Base-by-base conservation (phyloP, 2,797 vertebrate genomes). In the Melanotaenia trifasciata region DNA sequence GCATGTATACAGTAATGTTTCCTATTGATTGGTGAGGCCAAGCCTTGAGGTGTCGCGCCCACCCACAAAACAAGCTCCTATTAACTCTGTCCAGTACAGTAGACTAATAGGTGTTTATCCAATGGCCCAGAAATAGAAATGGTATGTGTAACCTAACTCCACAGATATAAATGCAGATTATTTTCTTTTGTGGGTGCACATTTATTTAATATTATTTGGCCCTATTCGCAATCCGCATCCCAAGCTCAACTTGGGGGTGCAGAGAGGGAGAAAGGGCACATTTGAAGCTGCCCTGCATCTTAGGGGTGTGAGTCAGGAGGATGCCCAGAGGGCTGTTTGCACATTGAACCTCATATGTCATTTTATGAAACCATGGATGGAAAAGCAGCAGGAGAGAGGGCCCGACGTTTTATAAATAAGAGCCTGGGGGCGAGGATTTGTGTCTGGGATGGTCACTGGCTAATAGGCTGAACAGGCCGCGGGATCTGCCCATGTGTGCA, bases 51-150 rank as follows among this genome's bases (percentile, higher is more conserved):
- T 89, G 90, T 90, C 66, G 30, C 16, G 79, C 86, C 68, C 58
- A 61, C 78, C 89, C 79, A 57, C 87, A 66, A 43, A 91, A 92
- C 85, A 94, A 78, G 85, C 91, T 70, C 75, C 84, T 78, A 85
- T 93, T 93, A 93, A 92, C 89, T 84, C 85, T 51, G 57, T 87
- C 84, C 80, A 81, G 79, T 53, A 85, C 62, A 54, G 80, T 35
- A 64, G 76, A 82, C 83, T 90, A 86, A 91, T 92, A 73, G 47
- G 35, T 94, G 91, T 93, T 94, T 91, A 85, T 93, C 87, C 85
- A 89, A 87, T 73, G 58, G 66, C 78, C 78, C 83, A 85, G 86
- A 84, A 93, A 92, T 92, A 93, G 86, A 87, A 70, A 69, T 35
- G 79, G 71, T 80, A 36, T 75, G 87, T 84, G 87, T 89, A 90